phyloP scores from a whole-genome alignment of 1,140 invertebrate species.

The Eumaeus atala region DNA sequence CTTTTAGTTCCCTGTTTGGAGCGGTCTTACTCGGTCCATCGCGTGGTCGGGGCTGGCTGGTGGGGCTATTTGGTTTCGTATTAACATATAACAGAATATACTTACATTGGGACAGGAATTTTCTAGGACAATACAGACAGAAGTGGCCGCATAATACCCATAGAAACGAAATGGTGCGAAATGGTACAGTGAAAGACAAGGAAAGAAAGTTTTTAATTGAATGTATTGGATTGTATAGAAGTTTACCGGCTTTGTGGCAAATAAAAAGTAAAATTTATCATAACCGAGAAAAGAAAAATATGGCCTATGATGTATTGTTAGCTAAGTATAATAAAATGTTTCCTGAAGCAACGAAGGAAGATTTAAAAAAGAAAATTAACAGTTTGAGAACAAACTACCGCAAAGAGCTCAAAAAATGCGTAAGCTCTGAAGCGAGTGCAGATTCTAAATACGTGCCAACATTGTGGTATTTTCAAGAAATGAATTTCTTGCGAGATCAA shows the following conservation, averaged over 20 bases:
- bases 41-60: too few species aligned
- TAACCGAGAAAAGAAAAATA: constrained; percentile 5
- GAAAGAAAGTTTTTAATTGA: constrained; percentile 14
- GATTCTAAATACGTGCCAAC: neutral
- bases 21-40: too few species aligned
- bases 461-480: neutral
- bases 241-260: constrained; percentile 14
- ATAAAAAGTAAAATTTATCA: constrained; percentile 13
- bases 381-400: constrained; percentile 4
- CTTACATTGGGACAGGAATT: too few species aligned
- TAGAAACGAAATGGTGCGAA: too few species aligned
- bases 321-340: neutral
- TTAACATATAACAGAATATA: too few species aligned
- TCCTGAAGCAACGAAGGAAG: neutral
- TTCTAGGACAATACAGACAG: too few species aligned
- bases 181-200: too few species aligned
- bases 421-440: neutral
- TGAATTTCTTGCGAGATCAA: constrained; percentile 9
- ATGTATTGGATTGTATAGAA: constrained; percentile 11
- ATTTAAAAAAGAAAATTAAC: neutral
- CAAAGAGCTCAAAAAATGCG: neutral
- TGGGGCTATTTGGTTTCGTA: too few species aligned
- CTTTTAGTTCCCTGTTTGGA: too few species aligned
- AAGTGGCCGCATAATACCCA: too few species aligned
- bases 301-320: neutral